Base-by-base conservation (phyloP, 2,888 invertebrate genomes). In the Deilephila elpenor region DNA sequence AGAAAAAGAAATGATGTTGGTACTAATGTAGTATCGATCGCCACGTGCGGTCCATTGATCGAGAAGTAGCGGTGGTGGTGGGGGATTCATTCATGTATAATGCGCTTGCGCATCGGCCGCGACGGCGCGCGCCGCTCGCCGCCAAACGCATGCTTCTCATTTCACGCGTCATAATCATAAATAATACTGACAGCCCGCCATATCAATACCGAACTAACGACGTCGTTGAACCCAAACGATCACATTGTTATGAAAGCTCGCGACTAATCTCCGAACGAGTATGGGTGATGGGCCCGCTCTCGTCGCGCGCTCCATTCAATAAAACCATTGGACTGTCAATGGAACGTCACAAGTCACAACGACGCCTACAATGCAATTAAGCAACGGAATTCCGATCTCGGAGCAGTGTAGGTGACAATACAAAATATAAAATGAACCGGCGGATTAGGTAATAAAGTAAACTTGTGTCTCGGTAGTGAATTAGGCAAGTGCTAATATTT, bases 401-500 rank as follows among this genome's bases (percentile, higher is more conserved):
- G 82, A 85, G 79, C 80, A 81, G 82, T 84, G 82, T 83, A 86
- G 84, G 85, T 85, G 85, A 86, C 84, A 85, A 85, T 81, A 79
- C 81, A 77, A 86, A 83, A 87, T 82, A 86, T 85, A 80, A 83
- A 84, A 85, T 86, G 78, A 85, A 82, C 83, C 74, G 76, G 80
- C 78, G 78, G 77, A 86, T 92, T 92, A 88, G 88, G 91, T 89
- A 92, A 93, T 90, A 88, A 86, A 84, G 86, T 87, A 89, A 91
- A 91, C 87, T 88, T 80, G 86, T 83, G 80, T 83, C 79, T 85
- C 78, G 80, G 83, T 80, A 86, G 84, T 86, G 87, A 89, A 89
- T 92, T 93, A 87, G 88, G 91, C 88, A 89, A 92, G 89, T 86
- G 88, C 88, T 85, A 93, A 94, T 93, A 94, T 94, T 93, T 93